A percentile compares a stretch with the other conserved stretches of the same genome.
These are phyloP conservation scores for Belgica antarctica DNA, from an alignment of 2,888 invertebrate genomes.

Conservation along the genomic window DNA sequence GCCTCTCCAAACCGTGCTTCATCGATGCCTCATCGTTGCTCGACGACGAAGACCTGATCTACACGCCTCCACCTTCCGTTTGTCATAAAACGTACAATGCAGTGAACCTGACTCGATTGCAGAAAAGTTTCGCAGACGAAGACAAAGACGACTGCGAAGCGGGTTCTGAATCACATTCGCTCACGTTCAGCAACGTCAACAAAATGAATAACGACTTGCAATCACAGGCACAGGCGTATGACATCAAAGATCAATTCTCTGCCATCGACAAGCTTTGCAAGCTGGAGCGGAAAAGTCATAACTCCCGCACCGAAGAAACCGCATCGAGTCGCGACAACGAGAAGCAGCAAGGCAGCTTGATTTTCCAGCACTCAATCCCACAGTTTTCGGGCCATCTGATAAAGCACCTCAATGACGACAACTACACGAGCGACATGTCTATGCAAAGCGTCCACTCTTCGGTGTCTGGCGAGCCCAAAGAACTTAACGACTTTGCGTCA, in stretches of 20 bases:
- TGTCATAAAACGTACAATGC: background rate
- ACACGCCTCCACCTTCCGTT: constrained; percentile 36
- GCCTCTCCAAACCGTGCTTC: constrained; percentile 59
- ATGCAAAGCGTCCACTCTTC: constrained; percentile 46
- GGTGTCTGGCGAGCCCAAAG: constrained; percentile 40
- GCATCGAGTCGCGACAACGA: constrained; percentile 55
- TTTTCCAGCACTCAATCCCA: constrained; percentile 63
- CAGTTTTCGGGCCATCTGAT: constrained; percentile 61
- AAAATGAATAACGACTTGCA: constrained; percentile 50
- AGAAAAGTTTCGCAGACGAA: constrained; percentile 48
- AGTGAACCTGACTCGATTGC: background rate
- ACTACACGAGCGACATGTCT: constrained; percentile 45
- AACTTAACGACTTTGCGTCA: constrained; percentile 41
- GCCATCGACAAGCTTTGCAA: background rate
- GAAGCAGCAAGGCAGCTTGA: constrained; percentile 59
- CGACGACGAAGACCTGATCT: constrained; percentile 63
- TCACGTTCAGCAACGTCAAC: too few relatives aligned
- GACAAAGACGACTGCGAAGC: constrained; percentile 47
- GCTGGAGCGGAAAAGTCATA: background rate
- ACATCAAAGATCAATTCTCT: constrained; percentile 47
- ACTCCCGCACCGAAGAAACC: constrained; percentile 33
- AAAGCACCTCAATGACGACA: constrained; percentile 48
- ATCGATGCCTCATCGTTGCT: constrained; percentile 74
- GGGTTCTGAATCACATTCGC: constrained; percentile 23
- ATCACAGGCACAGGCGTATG: constrained; percentile 47